These are phyloP conservation scores for Adela reaumurella DNA, from an alignment of 2,888 invertebrate genomes.

Conservation along the genomic window DNA sequence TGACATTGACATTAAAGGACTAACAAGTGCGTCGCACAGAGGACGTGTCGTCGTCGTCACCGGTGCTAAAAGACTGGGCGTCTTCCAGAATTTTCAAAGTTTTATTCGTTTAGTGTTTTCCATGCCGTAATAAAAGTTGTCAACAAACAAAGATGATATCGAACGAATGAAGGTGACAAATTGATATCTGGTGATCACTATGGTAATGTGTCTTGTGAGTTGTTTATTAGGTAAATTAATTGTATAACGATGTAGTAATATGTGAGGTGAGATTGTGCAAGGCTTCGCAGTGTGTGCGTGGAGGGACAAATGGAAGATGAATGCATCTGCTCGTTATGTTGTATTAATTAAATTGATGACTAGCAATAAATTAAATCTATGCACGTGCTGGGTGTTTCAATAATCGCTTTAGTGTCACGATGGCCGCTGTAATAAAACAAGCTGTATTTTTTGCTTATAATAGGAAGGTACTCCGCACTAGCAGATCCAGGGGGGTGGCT, in stretches of 20 bases:
- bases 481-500: too few relatives aligned
- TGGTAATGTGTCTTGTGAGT: background rate
- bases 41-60: too few relatives aligned
- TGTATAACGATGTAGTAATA: background rate
- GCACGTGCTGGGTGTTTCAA: background rate
- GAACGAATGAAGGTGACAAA: too few relatives aligned
- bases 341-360: background rate
- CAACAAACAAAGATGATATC: too few relatives aligned
- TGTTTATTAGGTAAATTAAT: background rate
- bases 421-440: too few relatives aligned
- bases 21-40: constrained; percentile 4
- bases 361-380: background rate
- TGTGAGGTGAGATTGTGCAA: background rate
- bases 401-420: background rate
- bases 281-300: background rate
- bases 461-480: too few relatives aligned
- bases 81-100: too few relatives aligned
- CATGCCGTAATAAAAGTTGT: too few relatives aligned
- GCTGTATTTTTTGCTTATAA: too few relatives aligned
- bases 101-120: too few relatives aligned
- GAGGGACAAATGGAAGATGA: background rate
- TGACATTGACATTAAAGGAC: constrained; percentile 9
- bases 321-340: background rate
- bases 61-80: background rate
- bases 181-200: too few relatives aligned